Base-by-base conservation (phyloP, 2,113 vertebrate species). In the Charadrius vociferus region DNA sequence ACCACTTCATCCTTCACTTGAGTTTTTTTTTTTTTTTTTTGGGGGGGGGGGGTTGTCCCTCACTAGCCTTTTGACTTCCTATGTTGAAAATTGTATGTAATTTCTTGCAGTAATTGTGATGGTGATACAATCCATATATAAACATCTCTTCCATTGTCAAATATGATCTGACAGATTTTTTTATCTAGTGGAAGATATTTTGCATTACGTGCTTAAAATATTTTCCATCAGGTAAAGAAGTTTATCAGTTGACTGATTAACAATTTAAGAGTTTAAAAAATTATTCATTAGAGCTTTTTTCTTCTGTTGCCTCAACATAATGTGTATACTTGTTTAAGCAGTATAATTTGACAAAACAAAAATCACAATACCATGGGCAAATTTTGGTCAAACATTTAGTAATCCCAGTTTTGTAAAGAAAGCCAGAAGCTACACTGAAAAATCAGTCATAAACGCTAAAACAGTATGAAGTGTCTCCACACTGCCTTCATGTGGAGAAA, bases 401-500 rank as follows among this genome's bases (percentile, higher is more conserved):
- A 58, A 50, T 73, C 32, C 72, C 39, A 63, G 22, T 24, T 73
- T 65, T 62, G 17, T 34, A 6, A 58, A 81, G 70, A 62, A 36
- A 47, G 19, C 4, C 7, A 15, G 39, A 91, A 89, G 58, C 32
- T 73, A n/a, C 12, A 41, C 26, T 72, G 78, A 62, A 81, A 84
- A 72, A 6, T 74, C 61, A 59, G n/a, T 71, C 50, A 43, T 71
- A 79, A 85, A 84, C 87, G 20, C 36, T 81, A 74, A 73, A 80
- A 12, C 12, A n/a, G 29, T 67, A 39, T 81, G 47, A 88, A 73
- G 4, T 83, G 75, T 74, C 96, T 88, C 90, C 67, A 95, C 41
- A 84, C 86, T 95, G 95, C 95, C 95, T 92, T 93, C 95, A 5
- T 88, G 95, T 95, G 94, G 95, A 94, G 94, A 78, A 90, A 92